phyloP scores from a whole-genome alignment of 2,888 invertebrate genomes.

The Clistopyga incitator region DNA sequence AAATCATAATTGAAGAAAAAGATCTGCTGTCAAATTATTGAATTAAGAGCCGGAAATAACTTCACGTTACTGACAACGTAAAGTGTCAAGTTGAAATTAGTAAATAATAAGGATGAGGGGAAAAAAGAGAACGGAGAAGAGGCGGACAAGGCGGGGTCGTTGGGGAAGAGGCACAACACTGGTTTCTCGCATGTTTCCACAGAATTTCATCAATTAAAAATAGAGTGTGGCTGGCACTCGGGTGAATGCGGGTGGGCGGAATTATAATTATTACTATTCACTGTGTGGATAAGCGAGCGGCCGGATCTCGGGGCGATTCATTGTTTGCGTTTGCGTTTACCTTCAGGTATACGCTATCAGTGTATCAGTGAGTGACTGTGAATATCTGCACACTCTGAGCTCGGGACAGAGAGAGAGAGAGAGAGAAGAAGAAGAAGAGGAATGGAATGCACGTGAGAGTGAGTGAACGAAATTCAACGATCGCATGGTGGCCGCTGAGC shows the following conservation, averaged over 20 bases:
- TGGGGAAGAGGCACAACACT: not conserved
- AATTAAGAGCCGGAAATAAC: no score
- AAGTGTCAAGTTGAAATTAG: no score
- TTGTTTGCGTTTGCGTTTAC: constrained; percentile 55
- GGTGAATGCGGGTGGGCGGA: constrained; percentile 34
- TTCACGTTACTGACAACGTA: no score
- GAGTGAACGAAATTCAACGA: constrained; percentile 51
- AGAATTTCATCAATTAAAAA: not conserved
- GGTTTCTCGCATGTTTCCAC: no score
- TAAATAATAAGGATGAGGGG: no score
- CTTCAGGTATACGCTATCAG: not conserved
- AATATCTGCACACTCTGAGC: not conserved
- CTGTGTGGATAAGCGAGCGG: constrained; percentile 41
- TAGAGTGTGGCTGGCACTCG: constrained; percentile 26
- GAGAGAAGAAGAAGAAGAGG: not conserved
- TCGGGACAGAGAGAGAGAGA: not conserved
- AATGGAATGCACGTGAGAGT: constrained; percentile 6
- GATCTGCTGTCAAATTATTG: no score
- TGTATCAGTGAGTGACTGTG: constrained; percentile 4
- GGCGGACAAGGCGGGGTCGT: not conserved
- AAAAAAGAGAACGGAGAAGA: no score
- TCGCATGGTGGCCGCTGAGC: constrained; percentile 67
- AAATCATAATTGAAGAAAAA: no score
- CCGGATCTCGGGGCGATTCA: constrained; percentile 33
- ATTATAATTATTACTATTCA: constrained; percentile 62